Percentiles rank a stretch among this genome's conserved stretches.
phyloP scores from a whole-genome alignment of 2,888 invertebrate genomes.

The Tuberolachnus salignus region DNA sequence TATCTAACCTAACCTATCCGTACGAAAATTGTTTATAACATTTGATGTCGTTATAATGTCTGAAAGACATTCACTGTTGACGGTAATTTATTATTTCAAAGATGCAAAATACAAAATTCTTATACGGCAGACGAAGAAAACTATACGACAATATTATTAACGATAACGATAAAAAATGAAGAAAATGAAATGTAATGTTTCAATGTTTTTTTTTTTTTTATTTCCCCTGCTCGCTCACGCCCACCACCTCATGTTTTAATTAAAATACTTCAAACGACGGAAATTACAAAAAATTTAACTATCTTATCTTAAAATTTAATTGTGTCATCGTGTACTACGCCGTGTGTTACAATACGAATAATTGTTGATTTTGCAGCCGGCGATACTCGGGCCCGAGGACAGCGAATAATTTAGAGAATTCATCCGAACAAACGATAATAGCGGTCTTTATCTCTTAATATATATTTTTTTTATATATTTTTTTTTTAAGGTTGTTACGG shows the following conservation, averaged over 20 bases:
- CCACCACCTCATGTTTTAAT: neutral
- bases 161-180: neutral
- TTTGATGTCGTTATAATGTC: too few relatives aligned
- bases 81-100: too few relatives aligned
- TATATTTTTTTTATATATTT: too few relatives aligned
- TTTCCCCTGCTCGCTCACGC: too few relatives aligned
- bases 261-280: neutral
- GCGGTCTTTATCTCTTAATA: conserved; percentile 50
- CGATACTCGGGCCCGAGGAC: neutral
- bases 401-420: conserved; percentile 20
- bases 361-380: conserved; percentile 5
- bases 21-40: too few relatives aligned
- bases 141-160: neutral
- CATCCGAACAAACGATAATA: conserved; percentile 22
- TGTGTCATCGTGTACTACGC: neutral
- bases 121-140: too few relatives aligned
- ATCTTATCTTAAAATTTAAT: too few relatives aligned
- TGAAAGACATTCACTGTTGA: too few relatives aligned
- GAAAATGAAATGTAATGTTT: neutral
- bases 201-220: too few relatives aligned
- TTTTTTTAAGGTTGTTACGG: conserved; percentile 21
- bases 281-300: neutral
- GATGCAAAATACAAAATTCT: too few relatives aligned
- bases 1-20: too few relatives aligned
- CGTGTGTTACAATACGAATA: neutral